Percentiles rank a stretch among this genome's conserved stretches.
Conservation (phyloP, 2,797 vertebrate species). For the Kryptopterus vitreolus region DNA sequence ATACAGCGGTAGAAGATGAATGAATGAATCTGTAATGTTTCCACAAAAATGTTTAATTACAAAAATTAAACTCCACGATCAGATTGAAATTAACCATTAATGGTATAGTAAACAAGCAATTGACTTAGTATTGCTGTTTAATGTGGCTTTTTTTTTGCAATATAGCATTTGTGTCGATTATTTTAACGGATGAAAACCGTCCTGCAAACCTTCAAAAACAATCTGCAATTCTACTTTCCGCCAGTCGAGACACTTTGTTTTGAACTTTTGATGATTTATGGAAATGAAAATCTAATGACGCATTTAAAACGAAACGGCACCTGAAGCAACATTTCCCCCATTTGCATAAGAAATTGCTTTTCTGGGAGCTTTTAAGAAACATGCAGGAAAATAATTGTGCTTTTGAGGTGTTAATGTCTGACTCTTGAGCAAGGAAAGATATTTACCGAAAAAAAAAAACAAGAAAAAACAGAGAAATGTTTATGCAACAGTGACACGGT, state of each 20-base stretch:
- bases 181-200: not conserved
- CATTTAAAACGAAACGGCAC: not conserved
- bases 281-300: conserved; percentile 3
- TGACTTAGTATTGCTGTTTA: not conserved
- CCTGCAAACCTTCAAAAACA: not conserved
- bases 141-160: not conserved
- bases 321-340: not conserved
- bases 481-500: not conserved
- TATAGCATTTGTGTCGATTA: not conserved
- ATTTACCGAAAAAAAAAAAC: too few relatives aligned
- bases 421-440: too few relatives aligned
- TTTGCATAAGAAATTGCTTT: conserved; percentile 1
- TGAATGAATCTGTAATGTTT: not conserved
- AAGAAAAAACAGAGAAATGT: not conserved
- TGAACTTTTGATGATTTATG: not conserved
- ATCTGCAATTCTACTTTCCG: not conserved
- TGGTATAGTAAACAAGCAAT: not conserved
- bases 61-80: not conserved
- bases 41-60: not conserved
- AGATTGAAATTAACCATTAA: not conserved
- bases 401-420: not conserved
- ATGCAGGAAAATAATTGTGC: not conserved
- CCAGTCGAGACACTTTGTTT: not conserved
- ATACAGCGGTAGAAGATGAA: too few relatives aligned
- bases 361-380: not conserved